These are phyloP conservation scores for Plotosus lineatus DNA, from an alignment of 2,113 vertebrate genomes.

Conservation along the genomic window DNA sequence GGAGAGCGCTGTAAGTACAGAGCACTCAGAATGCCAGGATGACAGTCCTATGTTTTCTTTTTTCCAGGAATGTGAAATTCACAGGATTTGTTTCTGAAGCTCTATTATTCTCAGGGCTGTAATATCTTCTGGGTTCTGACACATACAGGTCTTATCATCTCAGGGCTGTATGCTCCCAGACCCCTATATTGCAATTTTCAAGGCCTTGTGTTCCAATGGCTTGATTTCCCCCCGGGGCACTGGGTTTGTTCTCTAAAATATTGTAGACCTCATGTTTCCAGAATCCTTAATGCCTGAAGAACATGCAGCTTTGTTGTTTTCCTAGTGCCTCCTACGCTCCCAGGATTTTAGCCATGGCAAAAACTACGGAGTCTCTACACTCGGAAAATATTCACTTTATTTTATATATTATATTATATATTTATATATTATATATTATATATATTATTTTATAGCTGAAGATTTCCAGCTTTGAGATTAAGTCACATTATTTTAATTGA, in stretches of 20 bases:
- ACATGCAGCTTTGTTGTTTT: not conserved
- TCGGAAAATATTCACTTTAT: too few relatives aligned
- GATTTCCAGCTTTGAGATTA: too few relatives aligned
- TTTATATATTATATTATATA: too few relatives aligned
- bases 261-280: not conserved
- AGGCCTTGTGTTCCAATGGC: not conserved
- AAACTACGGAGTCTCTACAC: too few relatives aligned
- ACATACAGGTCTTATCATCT: not conserved
- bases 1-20: not conserved
- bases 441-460: too few relatives aligned
- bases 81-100: not conserved
- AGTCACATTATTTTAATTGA: too few relatives aligned
- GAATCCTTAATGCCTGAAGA: too few relatives aligned
- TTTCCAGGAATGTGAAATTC: not conserved
- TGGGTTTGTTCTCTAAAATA: not conserved
- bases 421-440: too few relatives aligned
- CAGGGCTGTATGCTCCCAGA: not conserved
- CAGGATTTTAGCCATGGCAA: too few relatives aligned
- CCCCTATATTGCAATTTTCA: not conserved
- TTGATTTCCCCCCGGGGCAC: not conserved
- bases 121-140: not conserved
- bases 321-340: not conserved
- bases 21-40: too few relatives aligned
- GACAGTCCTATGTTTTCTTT: too few relatives aligned
- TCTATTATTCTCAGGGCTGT: too few relatives aligned